phyloP scores from a whole-genome alignment of 2,113 vertebrate genomes.

The Coptodon bakossiorum region DNA sequence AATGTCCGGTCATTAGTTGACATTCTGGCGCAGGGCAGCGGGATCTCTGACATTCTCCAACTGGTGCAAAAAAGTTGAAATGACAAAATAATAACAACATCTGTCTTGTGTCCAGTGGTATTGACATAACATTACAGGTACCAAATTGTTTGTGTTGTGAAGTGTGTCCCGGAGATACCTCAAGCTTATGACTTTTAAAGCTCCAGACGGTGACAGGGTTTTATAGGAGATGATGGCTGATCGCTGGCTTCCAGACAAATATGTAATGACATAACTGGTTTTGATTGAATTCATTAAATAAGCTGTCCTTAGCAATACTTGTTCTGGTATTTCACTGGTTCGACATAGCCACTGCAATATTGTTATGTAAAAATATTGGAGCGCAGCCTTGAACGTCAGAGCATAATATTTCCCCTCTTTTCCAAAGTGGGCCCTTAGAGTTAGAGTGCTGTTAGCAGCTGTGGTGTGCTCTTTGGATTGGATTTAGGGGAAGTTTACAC shows the following conservation, averaged over 20 bases:
- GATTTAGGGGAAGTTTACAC: constrained; percentile 10
- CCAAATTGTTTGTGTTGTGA: constrained; percentile 94
- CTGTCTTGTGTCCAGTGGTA: constrained; percentile 90
- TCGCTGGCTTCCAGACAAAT: constrained; percentile 36
- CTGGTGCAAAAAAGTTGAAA: constrained; percentile 80
- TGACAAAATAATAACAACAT: constrained; percentile 95
- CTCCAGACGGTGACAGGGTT: constrained; percentile 62
- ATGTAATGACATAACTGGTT: background rate
- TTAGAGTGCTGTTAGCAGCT: background rate
- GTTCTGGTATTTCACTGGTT: background rate
- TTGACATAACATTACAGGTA: constrained; percentile 87
- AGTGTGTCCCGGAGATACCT: constrained; percentile 85
- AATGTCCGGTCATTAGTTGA: constrained; percentile 65
- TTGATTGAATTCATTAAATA: background rate
- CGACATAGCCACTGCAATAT: background rate
- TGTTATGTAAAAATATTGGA: background rate
- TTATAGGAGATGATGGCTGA: constrained; percentile 56
- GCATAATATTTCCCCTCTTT: background rate
- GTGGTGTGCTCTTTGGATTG: constrained; percentile 1
- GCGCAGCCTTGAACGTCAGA: background rate
- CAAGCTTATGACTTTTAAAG: constrained; percentile 69
- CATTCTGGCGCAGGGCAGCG: constrained; percentile 75
- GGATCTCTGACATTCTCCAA: constrained; percentile 77
- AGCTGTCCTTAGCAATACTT: background rate
- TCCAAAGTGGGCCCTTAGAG: background rate